Percentiles rank a stretch among this genome's conserved stretches.
Evolutionary conservation across 1,140 invertebrate species (phyloP).

Genomic region (Popillia japonica): DNA sequence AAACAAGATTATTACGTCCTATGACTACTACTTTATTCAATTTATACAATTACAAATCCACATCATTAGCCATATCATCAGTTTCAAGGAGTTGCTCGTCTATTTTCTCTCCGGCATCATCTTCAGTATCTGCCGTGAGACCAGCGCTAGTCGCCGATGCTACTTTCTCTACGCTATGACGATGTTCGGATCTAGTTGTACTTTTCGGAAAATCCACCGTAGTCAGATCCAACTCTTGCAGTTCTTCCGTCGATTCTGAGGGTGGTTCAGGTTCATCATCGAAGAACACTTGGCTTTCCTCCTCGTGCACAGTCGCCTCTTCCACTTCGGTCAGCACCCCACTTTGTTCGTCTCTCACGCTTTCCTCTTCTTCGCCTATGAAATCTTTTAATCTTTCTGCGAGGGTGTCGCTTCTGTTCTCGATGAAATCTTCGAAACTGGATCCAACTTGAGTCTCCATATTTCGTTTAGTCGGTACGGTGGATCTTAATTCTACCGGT

Average conservation of each 20-base stretch:
- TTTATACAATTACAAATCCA: background rate
- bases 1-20: too few relatives aligned
- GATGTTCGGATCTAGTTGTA: background rate
- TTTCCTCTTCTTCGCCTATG: constrained; percentile 43
- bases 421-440: constrained; percentile 54
- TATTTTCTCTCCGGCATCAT: background rate
- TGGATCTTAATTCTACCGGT: constrained; percentile 49
- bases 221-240: constrained; percentile 9
- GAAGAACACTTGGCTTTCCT: constrained; percentile 47
- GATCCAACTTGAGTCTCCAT: constrained; percentile 49
- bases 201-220: constrained; percentile 15
- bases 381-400: constrained; percentile 21
- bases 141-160: too few relatives aligned
- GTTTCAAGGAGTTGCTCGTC: background rate
- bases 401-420: constrained; percentile 9
- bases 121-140: background rate
- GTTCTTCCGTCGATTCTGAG: background rate
- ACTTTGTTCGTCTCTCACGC: constrained; percentile 46
- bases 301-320: constrained; percentile 41
- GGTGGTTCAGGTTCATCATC: constrained; percentile 40
- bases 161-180: background rate
- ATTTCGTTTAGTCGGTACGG: constrained; percentile 46
- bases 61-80: background rate
- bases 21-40: background rate
- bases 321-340: constrained; percentile 35